These are phyloP conservation scores for Microctenopoma stevenorrisi DNA, from an alignment of 2,797 vertebrate species.

Conservation along the genomic window DNA sequence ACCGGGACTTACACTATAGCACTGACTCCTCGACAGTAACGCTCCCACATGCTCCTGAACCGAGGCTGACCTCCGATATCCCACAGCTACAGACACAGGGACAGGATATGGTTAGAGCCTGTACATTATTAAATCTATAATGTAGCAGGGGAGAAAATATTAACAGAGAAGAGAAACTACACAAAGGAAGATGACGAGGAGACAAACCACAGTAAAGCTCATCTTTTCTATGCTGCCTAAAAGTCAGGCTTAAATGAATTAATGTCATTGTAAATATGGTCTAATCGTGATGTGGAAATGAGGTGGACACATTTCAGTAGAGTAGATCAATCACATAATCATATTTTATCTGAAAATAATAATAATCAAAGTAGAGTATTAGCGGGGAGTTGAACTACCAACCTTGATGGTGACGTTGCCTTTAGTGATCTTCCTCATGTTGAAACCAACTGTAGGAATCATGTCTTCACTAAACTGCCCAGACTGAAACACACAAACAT, in stretches of 20 bases:
- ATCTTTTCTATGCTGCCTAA: too few species aligned
- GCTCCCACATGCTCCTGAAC: constrained; percentile 99
- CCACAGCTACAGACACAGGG: constrained; percentile 87
- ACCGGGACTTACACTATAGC: constrained; percentile 93
- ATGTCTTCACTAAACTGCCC: constrained; percentile 99
- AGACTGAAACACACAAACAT: constrained; percentile 82
- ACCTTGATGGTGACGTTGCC: constrained; percentile 99
- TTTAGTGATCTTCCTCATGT: constrained; percentile 99
- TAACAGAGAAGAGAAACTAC: background rate
- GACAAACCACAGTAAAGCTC: too few species aligned
- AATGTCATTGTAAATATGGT: too few species aligned
- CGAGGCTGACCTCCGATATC: constrained; percentile 97
- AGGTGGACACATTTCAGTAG: too few species aligned
- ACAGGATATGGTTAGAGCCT: background rate
- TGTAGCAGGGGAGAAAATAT: too few species aligned
- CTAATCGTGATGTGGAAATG: too few species aligned
- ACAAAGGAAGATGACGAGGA: too few species aligned
- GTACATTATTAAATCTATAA: too few species aligned
- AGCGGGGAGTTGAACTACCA: constrained; percentile 8
- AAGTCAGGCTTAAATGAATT: too few species aligned
- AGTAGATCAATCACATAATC: too few species aligned
- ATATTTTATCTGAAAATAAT: too few species aligned
- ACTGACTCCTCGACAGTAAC: constrained; percentile 96
- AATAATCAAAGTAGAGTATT: background rate
- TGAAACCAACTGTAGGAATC: constrained; percentile 99